Percentiles rank a stretch among this genome's conserved stretches.
These are phyloP conservation scores for Diabrotica undecimpunctata DNA, from an alignment of 1,140 invertebrate genomes.

Conservation along the genomic window DNA sequence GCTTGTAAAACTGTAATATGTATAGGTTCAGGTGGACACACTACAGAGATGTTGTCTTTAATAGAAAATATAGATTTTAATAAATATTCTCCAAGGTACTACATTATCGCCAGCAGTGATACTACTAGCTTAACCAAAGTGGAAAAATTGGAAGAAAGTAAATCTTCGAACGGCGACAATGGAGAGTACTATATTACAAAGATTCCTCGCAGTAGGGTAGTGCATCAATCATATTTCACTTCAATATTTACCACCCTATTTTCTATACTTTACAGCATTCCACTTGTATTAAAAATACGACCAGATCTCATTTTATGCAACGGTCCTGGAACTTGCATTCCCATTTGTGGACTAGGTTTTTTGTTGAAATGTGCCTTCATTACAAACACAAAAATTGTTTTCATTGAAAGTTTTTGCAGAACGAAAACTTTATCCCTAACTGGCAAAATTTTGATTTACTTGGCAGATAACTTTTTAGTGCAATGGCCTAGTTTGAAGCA, in stretches of 20 bases:
- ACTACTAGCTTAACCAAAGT: constrained; percentile 67
- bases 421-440: constrained; percentile 84
- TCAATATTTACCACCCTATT: constrained; percentile 74
- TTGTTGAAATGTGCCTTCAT: constrained; percentile 54
- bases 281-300: constrained; percentile 63
- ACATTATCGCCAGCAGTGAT: constrained; percentile 78
- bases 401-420: constrained; percentile 92
- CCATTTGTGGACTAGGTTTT: constrained; percentile 42
- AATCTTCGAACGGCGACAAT: constrained; percentile 29
- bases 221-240: constrained; percentile 80
- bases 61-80: constrained; percentile 56
- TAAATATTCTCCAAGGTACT: constrained; percentile 68
- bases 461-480: constrained; percentile 84
- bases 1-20: constrained; percentile 43
- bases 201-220: constrained; percentile 81
- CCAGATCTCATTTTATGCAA: constrained; percentile 86
- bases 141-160: constrained; percentile 51
- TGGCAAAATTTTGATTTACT: constrained; percentile 79
- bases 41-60: constrained; percentile 81
- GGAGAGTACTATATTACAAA: constrained; percentile 54
- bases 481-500: constrained; percentile 71
- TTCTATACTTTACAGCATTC: constrained; percentile 65
- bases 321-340: constrained; percentile 94
- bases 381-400: constrained; percentile 73
- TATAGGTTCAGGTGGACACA: constrained; percentile 66